These are phyloP conservation scores for Sinopyrophorus schimmeli DNA, from an alignment of 2,888 invertebrate species.

Conservation along the genomic window DNA sequence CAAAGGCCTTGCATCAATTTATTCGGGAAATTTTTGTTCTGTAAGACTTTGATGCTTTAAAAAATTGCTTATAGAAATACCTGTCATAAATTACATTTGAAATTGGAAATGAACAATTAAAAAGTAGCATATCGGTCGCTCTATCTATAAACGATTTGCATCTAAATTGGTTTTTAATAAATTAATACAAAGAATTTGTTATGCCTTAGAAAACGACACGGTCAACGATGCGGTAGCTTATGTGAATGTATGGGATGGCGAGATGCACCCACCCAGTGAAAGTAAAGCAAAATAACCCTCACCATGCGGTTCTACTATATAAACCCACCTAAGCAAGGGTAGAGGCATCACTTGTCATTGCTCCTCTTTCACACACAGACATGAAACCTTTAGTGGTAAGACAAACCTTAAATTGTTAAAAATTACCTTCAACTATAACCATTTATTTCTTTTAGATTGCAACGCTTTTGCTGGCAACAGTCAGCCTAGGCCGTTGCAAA, in stretches of 20 bases:
- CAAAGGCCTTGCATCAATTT: no score
- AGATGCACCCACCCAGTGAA: conserved; percentile 40
- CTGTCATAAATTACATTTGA: no score
- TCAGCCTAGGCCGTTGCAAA: conserved; percentile 22
- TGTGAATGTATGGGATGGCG: conserved; percentile 33
- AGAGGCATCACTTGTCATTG: conserved; percentile 38
- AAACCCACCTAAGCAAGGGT: conserved; percentile 33
- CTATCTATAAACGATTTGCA: no score
- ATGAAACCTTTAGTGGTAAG: conserved; percentile 33
- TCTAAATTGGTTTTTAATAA: no score
- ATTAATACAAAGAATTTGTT: conserved; percentile 22
- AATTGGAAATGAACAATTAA: no score
- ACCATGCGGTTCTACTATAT: conserved; percentile 35
- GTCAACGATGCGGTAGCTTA: conserved; percentile 28
- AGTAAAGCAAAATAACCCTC: conserved; percentile 38
- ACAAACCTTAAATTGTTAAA: background rate
- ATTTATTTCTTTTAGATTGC: conserved; percentile 21
- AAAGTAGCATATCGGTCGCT: no score
- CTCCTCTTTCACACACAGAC: conserved; percentile 34
- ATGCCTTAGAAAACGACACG: conserved; percentile 16
- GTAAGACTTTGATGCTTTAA: no score
- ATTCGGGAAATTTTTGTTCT: no score
- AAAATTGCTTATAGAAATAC: no score
- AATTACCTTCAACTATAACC: background rate
- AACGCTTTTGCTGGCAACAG: conserved; percentile 22